Evolutionary conservation across 2,113 vertebrate genomes (phyloP), one percentile per base, ranked within the genome.

Genomic region (Chloebia gouldiae): DNA sequence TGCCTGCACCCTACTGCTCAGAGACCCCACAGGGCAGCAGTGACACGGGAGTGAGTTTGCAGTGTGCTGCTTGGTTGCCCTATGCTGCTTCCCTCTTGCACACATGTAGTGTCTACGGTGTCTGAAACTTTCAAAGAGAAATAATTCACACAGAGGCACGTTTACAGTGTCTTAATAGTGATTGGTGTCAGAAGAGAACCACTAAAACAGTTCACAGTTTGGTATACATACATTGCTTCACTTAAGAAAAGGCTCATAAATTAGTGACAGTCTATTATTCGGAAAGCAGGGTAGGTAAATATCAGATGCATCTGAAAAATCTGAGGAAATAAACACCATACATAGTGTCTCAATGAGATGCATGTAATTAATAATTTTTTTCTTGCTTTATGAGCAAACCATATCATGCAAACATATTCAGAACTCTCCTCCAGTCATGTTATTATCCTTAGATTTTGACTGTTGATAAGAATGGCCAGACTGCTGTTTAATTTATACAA

Each of bases 31-130:
- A 68, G 22, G 33, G 60, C 23, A 51, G 73, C 40, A 73, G 45
- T 23, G 37, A 51, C 15, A 39, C 1, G 30, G 6, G 5, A 77
- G 6, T 39, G 33, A 60, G 25, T 56, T 11, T 57, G 47, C 65
- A 73, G 47, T 15, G 23, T 0, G 1, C 7, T 23, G 2, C 14
- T 5, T 40, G 13, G 11, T 5, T 78, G 56, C 15, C 30, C n/a
- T 71, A 8, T 11, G 18, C 33, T 57, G 19, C 24, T 57, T 92
- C 25, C 45, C 15, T 13, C 16, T 35, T 37, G 19, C 5, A 11
- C 4, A 6, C 2, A 7, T 27, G 22, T 16, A 37, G 17, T 18
- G 12, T 15, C 21, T 39, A 15, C 13, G 3, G 1, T 15, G 42
- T 28, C 9, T 37, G 14, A 70, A 81, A 57, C 73, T 78, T 78